Evolutionary conservation across 1,140 invertebrate species (phyloP).

Genomic region (Anagrus nilaparvatae): DNA sequence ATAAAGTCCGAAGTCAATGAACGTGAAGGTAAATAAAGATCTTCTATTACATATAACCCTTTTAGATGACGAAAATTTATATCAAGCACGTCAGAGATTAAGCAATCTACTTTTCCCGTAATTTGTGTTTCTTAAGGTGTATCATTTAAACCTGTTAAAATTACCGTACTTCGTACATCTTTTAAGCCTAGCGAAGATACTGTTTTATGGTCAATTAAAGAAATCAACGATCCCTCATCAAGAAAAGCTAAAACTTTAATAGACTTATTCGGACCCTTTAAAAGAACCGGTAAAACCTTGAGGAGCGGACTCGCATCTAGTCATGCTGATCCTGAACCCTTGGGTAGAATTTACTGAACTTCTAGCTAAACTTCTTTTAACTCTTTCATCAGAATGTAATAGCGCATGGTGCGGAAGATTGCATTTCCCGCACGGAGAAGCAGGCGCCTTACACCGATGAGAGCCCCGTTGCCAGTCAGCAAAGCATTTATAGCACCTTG

Average conservation of each 20-base stretch:
- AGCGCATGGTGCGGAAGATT: not conserved
- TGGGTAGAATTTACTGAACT: not conserved
- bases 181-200: conserved; percentile 9
- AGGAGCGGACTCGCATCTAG: conserved; percentile 1
- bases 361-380: not conserved
- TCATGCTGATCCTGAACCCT: not conserved
- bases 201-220: conserved; percentile 13
- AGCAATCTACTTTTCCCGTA: not conserved
- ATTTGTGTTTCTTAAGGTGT: not conserved
- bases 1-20: not conserved
- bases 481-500: too few species aligned
- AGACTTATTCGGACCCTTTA: not conserved
- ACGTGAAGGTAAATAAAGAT: conserved; percentile 2
- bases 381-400: not conserved
- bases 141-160: not conserved
- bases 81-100: not conserved
- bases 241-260: conserved; percentile 13
- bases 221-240: conserved; percentile 19
- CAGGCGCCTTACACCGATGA: too few species aligned
- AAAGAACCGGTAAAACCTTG: conserved; percentile 13
- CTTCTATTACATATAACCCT: not conserved
- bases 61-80: not conserved
- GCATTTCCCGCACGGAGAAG: not conserved
- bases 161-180: not conserved
- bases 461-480: too few species aligned